phyloP scores from a whole-genome alignment of 2,888 invertebrate genomes.

The Mystacides longicornis region DNA sequence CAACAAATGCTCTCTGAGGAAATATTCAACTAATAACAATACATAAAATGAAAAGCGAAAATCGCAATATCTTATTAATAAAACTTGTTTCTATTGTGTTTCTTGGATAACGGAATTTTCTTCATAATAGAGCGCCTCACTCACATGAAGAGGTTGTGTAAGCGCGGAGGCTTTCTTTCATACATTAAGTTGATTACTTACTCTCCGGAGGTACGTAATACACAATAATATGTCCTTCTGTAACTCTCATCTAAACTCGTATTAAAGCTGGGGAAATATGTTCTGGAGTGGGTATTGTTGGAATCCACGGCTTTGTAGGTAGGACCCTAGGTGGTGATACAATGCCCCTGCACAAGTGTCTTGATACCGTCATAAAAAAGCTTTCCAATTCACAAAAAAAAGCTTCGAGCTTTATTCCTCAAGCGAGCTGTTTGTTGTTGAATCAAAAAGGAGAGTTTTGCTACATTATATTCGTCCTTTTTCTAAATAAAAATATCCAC shows the following conservation, averaged over 20 bases:
- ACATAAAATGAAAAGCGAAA: background rate
- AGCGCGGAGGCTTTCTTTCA: slow-evolving; percentile 1
- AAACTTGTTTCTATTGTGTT: background rate
- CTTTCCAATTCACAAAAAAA: slow-evolving; percentile 27
- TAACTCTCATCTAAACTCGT: background rate
- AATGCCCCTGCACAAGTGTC: slow-evolving; percentile 27
- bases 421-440: slow-evolving; percentile 8
- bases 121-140: background rate
- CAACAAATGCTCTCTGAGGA: too few relatives aligned
- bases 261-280: background rate
- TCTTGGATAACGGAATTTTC: background rate
- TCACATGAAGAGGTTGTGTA: background rate
- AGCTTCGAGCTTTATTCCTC: slow-evolving; percentile 22
- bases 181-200: slow-evolving; percentile 1
- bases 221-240: background rate
- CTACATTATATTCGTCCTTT: background rate
- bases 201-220: background rate
- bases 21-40: too few relatives aligned
- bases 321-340: slow-evolving; percentile 25
- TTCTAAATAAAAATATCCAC: background rate
- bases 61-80: background rate
- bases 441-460: background rate
- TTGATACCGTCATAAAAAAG: slow-evolving; percentile 28
- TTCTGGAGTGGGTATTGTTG: background rate
- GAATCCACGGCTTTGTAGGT: slow-evolving; percentile 20